Percentiles rank a stretch among this genome's conserved stretches.
Conservation (phyloP, 1,140 invertebrate genomes). For the Aphaenogaster rudis region DNA sequence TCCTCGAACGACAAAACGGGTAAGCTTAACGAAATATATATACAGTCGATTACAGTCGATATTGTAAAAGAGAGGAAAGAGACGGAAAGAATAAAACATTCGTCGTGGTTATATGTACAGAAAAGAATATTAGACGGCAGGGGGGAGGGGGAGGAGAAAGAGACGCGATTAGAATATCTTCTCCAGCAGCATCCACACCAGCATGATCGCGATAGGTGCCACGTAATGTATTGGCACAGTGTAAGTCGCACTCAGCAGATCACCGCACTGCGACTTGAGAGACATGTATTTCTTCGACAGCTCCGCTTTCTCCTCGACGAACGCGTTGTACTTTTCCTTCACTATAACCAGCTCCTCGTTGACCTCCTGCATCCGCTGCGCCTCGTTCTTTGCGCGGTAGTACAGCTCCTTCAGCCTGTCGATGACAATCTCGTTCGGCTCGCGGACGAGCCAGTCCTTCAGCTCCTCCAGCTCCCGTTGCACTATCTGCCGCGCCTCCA, state of each 20-base stretch:
- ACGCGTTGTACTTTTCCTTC: conserved; percentile 86
- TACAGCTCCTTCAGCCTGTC: conserved; percentile 79
- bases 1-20: background rate
- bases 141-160: background rate
- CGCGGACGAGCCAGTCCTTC: conserved; percentile 80
- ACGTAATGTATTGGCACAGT: conserved; percentile 85
- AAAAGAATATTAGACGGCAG: conserved; percentile 40
- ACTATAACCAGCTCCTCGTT: conserved; percentile 87
- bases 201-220: conserved; percentile 80
- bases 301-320: conserved; percentile 85
- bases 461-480: conserved; percentile 79
- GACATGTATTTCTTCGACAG: conserved; percentile 83
- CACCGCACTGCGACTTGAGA: conserved; percentile 83
- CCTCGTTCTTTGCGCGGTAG: conserved; percentile 83
- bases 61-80: conserved; percentile 30
- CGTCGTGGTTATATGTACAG: background rate
- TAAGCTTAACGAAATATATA: conserved; percentile 16
- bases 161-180: conserved; percentile 83
- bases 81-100: conserved; percentile 4
- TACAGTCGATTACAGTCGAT: conserved; percentile 17
- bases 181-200: conserved; percentile 84
- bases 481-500: conserved; percentile 75
- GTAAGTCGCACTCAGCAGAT: conserved; percentile 82
- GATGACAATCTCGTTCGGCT: conserved; percentile 76
- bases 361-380: conserved; percentile 83